Percentiles rank a stretch among this genome's conserved stretches.
Conservation (phyloP, 2,113 vertebrate species). For the Halichoeres trimaculatus region DNA sequence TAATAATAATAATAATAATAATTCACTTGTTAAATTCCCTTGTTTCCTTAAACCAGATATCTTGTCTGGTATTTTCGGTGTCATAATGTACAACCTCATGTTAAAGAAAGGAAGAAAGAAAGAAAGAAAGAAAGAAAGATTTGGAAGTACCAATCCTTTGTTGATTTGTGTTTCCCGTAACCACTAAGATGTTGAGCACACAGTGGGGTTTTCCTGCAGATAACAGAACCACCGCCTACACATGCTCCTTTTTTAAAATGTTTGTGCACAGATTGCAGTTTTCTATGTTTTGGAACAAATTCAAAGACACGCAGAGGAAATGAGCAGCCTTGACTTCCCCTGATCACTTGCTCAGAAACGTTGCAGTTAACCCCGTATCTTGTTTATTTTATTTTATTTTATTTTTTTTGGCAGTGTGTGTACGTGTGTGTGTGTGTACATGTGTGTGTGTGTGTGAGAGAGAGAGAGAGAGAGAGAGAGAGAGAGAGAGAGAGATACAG, state of each 20-base stretch:
- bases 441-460: too few relatives aligned
- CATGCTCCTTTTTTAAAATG: neutral
- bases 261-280: neutral
- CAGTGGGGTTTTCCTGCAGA: neutral
- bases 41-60: too few relatives aligned
- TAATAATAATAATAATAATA: too few relatives aligned
- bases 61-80: too few relatives aligned
- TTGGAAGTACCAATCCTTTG: neutral
- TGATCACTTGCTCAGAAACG: neutral
- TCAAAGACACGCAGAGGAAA: slow-evolving; percentile 3
- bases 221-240: neutral
- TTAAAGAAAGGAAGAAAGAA: too few relatives aligned
- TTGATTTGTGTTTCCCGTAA: neutral
- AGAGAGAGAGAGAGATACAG: too few relatives aligned
- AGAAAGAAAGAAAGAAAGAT: too few relatives aligned
- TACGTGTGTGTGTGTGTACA: too few relatives aligned
- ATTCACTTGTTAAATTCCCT: too few relatives aligned
- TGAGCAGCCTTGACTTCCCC: neutral
- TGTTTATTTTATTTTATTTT: slow-evolving; percentile 10
- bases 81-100: neutral
- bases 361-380: slow-evolving; percentile 1
- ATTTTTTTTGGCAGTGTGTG: too few relatives aligned
- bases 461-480: too few relatives aligned
- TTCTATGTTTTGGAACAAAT: neutral
- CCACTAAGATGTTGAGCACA: neutral